These are phyloP conservation scores for Geodia barretti DNA, from an alignment of 37 sponge, comb jelly and placozoan species.

Conservation along the genomic window DNA sequence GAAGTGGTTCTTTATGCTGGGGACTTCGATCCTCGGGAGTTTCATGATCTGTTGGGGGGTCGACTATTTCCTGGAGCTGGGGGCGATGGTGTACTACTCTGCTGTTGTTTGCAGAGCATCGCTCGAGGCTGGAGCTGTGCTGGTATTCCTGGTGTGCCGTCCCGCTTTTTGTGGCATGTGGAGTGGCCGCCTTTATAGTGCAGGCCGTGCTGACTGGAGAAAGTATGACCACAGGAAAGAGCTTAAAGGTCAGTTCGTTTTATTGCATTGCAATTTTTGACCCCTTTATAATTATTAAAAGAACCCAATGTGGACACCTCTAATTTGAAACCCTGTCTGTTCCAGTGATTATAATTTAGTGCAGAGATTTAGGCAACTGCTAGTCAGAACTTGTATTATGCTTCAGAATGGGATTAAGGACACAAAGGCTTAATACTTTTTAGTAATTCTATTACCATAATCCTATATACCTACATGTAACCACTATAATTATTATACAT, in stretches of 20 bases:
- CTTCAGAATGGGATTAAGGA: no score
- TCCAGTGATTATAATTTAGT: no score
- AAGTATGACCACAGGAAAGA: slow-evolving; percentile 73
- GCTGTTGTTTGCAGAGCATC: slow-evolving; percentile 44
- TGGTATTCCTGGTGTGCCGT: slow-evolving; percentile 61
- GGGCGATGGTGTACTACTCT: slow-evolving; percentile 50
- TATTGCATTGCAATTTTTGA: background rate
- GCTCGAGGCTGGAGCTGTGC: slow-evolving; percentile 34
- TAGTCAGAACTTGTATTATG: no score
- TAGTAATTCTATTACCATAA: no score
- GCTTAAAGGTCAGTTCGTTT: slow-evolving; percentile 10
- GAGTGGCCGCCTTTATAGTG: slow-evolving; percentile 32
- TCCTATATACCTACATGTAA: no score
- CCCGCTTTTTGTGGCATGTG: slow-evolving; percentile 27
- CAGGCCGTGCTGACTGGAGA: slow-evolving; percentile 50
- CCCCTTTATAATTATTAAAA: background rate
- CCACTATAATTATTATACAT: no score
- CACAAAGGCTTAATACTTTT: no score
- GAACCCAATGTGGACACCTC: no score
- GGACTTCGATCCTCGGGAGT: slow-evolving; percentile 40
- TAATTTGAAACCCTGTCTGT: no score
- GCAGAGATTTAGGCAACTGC: no score
- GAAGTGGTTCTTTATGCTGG: slow-evolving; percentile 66
- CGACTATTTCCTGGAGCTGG: slow-evolving; percentile 64
- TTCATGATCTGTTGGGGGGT: slow-evolving; percentile 39